phyloP scores from a whole-genome alignment of 2,113 vertebrate species.

The Hippopotamus amphibius region DNA sequence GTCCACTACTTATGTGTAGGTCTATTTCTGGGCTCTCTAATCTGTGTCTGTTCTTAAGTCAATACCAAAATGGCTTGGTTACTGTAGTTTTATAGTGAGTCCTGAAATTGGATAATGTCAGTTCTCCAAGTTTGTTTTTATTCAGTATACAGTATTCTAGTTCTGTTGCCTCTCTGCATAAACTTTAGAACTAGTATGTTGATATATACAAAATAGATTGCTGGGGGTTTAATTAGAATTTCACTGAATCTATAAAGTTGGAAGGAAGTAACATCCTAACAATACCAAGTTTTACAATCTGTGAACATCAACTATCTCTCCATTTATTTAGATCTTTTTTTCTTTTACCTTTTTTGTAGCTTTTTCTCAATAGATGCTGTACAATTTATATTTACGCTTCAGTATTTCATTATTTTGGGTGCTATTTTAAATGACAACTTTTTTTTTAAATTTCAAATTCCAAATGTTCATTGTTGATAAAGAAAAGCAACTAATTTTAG shows the following conservation, averaged over 20 bases:
- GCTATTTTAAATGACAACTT: not conserved
- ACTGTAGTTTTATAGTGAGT: not conserved
- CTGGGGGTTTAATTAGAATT: constrained; percentile 3
- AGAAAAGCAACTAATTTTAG: not conserved
- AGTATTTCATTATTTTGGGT: constrained; percentile 39
- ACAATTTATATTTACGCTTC: constrained; percentile 16
- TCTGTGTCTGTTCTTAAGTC: constrained; percentile 18
- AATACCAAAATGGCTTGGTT: not conserved
- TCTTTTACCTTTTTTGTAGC: constrained; percentile 31
- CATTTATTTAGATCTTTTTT: constrained; percentile 42
- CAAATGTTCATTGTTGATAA: not conserved
- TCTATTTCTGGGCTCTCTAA: not conserved
- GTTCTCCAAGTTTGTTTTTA: not conserved
- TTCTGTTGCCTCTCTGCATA: not conserved
- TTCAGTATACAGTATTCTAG: constrained; percentile 29
- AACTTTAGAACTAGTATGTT: constrained; percentile 43
- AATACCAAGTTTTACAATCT: not conserved
- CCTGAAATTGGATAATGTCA: not conserved
- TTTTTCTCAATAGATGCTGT: not conserved
- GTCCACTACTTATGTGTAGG: not conserved
- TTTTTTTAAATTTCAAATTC: constrained; percentile 31
- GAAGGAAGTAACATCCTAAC: not conserved
- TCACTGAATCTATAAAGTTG: not conserved
- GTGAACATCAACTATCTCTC: not conserved
- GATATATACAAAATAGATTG: not conserved